Evolutionary conservation across 2,113 vertebrate genomes (phyloP).

Genomic region (Clinocottus analis): DNA sequence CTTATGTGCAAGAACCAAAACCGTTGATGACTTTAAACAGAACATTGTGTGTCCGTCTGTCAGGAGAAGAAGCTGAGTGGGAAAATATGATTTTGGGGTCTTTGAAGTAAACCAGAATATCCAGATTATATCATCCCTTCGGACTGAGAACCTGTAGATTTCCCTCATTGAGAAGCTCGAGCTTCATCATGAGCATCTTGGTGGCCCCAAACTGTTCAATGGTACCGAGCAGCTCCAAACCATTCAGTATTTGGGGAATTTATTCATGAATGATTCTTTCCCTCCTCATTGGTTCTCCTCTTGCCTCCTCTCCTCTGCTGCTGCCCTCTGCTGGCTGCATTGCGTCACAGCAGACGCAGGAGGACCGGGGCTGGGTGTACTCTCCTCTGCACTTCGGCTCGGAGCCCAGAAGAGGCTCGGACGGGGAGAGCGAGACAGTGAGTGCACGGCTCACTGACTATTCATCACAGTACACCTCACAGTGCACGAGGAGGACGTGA

Average conservation of each 20-base stretch:
- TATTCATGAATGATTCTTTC: not conserved
- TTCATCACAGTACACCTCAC: not conserved
- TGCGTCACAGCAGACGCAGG: conserved; percentile 86
- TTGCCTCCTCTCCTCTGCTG: conserved; percentile 58
- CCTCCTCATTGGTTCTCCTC: conserved; percentile 61
- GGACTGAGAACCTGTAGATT: not conserved
- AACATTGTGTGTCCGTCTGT: not conserved
- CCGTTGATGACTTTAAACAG: not conserved
- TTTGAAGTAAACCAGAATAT: not conserved
- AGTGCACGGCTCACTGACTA: conserved; percentile 71
- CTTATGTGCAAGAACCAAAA: not conserved
- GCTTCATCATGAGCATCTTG: too few relatives aligned
- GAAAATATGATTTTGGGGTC: not conserved
- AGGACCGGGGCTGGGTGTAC: conserved; percentile 94
- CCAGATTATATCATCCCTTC: not conserved
- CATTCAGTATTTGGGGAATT: not conserved
- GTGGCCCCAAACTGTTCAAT: not conserved
- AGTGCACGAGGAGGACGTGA: not conserved
- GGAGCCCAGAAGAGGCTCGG: conserved; percentile 88
- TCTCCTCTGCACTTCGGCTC: conserved; percentile 93
- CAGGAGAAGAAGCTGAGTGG: not conserved
- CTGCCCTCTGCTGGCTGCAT: conserved; percentile 80
- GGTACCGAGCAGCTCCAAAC: conserved; percentile 21
- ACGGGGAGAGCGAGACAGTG: conserved; percentile 93
- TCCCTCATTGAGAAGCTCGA: too few relatives aligned